These are phyloP conservation scores for Drosophila parabipectinata DNA, from an alignment of 1,140 invertebrate genomes.

Conservation along the genomic window DNA sequence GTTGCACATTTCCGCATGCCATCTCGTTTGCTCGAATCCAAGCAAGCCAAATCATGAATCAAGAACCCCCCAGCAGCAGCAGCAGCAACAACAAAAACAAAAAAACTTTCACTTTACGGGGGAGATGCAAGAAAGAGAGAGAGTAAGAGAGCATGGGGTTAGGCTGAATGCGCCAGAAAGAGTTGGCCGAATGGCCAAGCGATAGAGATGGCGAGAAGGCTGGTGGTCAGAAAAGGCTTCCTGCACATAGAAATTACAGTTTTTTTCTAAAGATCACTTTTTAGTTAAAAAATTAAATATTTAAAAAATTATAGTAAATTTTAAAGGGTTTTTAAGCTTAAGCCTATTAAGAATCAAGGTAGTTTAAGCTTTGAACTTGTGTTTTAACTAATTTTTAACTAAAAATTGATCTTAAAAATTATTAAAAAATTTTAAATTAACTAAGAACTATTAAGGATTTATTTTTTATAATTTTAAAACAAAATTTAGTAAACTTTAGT, in stretches of 20 bases:
- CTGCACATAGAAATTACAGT: no score
- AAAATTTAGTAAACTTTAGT: no score
- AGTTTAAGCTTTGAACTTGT: no score
- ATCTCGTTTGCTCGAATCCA: constrained; percentile 25
- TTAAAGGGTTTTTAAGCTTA: no score
- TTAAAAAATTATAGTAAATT: no score
- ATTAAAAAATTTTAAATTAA: background rate
- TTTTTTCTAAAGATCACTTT: no score
- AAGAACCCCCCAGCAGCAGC: constrained; percentile 22
- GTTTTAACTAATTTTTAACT: no score
- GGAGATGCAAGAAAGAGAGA: background rate
- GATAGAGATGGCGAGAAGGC: background rate
- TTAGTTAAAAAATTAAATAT: no score
- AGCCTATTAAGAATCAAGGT: no score
- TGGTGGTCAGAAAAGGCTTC: background rate
- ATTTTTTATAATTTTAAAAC: no score
- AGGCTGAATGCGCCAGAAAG: background rate
- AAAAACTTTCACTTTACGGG: constrained; percentile 53
- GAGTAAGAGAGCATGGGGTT: constrained; percentile 1
- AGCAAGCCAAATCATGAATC: constrained; percentile 31
- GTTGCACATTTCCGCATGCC: constrained; percentile 59
- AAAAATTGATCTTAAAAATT: no score
- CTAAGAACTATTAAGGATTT: no score
- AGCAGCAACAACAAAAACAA: constrained; percentile 27
- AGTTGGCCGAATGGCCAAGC: background rate